Evolutionary conservation across 2,888 invertebrate genomes (phyloP).

Genomic region (Deladenus siricidicola): DNA sequence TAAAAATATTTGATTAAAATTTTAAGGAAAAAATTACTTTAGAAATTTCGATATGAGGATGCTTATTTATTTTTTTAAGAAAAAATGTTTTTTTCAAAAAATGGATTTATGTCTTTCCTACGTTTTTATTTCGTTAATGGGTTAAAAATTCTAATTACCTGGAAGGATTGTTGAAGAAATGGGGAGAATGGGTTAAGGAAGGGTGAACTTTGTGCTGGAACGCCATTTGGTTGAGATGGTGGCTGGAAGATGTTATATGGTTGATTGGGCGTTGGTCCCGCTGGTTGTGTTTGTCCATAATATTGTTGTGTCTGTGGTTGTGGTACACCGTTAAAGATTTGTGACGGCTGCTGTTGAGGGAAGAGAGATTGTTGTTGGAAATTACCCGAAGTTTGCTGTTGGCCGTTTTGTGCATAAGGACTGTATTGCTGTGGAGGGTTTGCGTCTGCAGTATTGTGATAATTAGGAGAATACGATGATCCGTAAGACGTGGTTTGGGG

Average conservation of each 20-base stretch:
- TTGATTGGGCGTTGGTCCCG: constrained; percentile 10
- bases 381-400: no score
- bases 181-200: constrained; percentile 48
- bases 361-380: background rate
- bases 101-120: no score
- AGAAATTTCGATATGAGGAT: no score
- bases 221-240: constrained; percentile 12
- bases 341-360: constrained; percentile 11
- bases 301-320: constrained; percentile 13
- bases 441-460: background rate
- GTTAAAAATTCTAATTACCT: constrained; percentile 10
- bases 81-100: no score
- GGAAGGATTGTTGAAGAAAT: constrained; percentile 37
- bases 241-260: constrained; percentile 15
- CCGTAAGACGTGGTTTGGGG: constrained; percentile 3
- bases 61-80: no score
- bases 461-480: constrained; percentile 3
- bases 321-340: constrained; percentile 5
- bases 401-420: background rate
- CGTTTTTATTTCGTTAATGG: no score
- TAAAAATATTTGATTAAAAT: no score
- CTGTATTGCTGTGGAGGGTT: no score
- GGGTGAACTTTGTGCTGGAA: no score
- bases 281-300: constrained; percentile 18
- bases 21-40: no score